Percentiles rank a stretch among this genome's conserved stretches.
Evolutionary conservation across 2,888 invertebrate species (phyloP).

Genomic region (Antheraea assamensis): DNA sequence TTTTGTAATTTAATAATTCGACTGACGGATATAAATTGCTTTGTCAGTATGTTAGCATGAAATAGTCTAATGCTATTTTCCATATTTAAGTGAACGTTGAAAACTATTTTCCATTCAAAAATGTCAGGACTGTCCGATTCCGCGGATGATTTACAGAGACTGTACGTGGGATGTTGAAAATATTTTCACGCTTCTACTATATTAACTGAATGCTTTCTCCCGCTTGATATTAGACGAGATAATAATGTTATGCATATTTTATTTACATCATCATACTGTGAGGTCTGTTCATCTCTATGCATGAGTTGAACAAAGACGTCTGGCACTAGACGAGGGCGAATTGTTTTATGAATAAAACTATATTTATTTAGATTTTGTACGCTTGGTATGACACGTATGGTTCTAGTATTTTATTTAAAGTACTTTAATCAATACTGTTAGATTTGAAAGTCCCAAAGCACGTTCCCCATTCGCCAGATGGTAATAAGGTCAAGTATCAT

Average conservation of each 20-base stretch:
- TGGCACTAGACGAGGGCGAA: not conserved
- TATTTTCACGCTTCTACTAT: not conserved
- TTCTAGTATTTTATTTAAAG: not conserved
- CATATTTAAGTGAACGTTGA: not conserved
- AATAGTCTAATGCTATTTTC: not conserved
- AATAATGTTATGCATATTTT: slow-evolving; percentile 10
- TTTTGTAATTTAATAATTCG: not conserved
- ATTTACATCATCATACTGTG: not conserved
- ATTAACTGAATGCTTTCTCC: slow-evolving; percentile 1
- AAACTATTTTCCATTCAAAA: not conserved
- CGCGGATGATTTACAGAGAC: not conserved
- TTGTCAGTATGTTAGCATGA: not conserved
- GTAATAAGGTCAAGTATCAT: no score
- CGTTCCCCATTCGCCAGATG: no score
- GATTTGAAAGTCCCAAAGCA: no score
- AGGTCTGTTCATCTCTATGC: slow-evolving; percentile 8
- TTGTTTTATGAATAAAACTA: not conserved
- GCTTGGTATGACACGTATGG: not conserved
- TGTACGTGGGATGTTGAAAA: not conserved
- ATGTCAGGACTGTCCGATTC: not conserved
- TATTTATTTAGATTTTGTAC: not conserved
- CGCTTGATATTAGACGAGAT: not conserved
- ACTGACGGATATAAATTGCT: not conserved
- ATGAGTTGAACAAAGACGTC: not conserved
- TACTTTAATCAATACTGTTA: no score